A percentile compares a stretch with the other conserved stretches of the same genome.
phyloP scores from a whole-genome alignment of 1,140 invertebrate genomes.

The Apolygus lucorum region DNA sequence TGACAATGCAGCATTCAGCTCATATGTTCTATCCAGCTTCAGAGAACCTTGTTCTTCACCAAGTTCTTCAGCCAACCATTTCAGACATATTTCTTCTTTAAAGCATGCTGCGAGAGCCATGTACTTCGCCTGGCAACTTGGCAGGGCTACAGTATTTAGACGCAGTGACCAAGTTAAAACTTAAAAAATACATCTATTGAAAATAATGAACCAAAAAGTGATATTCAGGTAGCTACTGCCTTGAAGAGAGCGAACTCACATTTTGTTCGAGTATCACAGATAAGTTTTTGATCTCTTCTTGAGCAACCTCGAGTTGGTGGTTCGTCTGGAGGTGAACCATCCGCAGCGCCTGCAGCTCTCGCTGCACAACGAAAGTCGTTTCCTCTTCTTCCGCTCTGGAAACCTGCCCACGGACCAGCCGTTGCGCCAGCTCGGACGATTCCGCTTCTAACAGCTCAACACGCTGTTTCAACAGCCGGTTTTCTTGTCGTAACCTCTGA shows the following conservation, averaged over 20 bases:
- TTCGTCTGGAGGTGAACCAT: constrained; percentile 70
- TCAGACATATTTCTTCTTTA: no score
- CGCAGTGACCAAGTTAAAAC: no score
- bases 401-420: constrained; percentile 91
- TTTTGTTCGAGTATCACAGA: constrained; percentile 60
- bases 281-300: constrained; percentile 68
- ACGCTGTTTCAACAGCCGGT: constrained; percentile 82
- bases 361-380: constrained; percentile 59
- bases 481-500: constrained; percentile 88
- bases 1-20: no score
- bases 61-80: no score
- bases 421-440: constrained; percentile 78
- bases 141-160: no score
- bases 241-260: constrained; percentile 44
- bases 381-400: constrained; percentile 86
- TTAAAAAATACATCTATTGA: no score
- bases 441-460: constrained; percentile 91
- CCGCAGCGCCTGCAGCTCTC: constrained; percentile 62
- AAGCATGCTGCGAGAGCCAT: no score
- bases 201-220: no score
- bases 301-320: constrained; percentile 72
- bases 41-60: no score
- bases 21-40: no score
- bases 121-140: no score
- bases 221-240: no score